phyloP scores from a whole-genome alignment of 2,797 vertebrate species.

The Tragelaphus eurycerus region DNA sequence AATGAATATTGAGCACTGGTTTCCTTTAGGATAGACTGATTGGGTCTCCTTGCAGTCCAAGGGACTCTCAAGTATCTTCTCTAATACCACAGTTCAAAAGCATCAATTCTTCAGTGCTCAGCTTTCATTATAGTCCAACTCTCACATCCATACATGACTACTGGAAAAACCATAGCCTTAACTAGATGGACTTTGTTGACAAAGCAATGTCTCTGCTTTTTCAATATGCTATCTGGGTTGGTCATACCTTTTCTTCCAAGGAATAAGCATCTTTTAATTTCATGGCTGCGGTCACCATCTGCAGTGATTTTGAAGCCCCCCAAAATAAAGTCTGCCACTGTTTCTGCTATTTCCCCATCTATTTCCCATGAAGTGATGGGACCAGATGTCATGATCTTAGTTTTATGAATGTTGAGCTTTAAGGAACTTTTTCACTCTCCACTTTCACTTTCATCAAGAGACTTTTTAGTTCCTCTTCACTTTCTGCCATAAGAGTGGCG shows the following conservation, averaged over 20 bases:
- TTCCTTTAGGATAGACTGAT: not conserved
- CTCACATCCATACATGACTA: not conserved
- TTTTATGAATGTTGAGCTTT: not conserved
- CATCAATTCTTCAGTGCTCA: accelerated
- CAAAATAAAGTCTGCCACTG: not conserved
- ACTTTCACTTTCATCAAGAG: not conserved
- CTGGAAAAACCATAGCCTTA: not conserved
- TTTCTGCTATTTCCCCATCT: not conserved
- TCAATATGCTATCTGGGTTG: not conserved
- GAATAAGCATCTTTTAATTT: not conserved
- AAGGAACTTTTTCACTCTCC: not conserved
- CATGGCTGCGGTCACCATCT: not conserved
- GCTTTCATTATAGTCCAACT: not conserved
- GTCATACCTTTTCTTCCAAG: not conserved
- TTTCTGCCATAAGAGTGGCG: not conserved
- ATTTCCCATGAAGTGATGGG: not conserved
- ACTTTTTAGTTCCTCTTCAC: accelerated
- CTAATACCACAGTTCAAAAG: not conserved
- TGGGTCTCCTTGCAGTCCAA: not conserved
- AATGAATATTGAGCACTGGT: not conserved
- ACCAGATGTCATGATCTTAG: not conserved
- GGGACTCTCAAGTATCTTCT: not conserved
- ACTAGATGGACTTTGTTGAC: not conserved
- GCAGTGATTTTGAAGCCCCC: not conserved
- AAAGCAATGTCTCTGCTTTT: not conserved